Conservation (phyloP, 2,888 invertebrate genomes). For the Cosmia trapezina region DNA sequence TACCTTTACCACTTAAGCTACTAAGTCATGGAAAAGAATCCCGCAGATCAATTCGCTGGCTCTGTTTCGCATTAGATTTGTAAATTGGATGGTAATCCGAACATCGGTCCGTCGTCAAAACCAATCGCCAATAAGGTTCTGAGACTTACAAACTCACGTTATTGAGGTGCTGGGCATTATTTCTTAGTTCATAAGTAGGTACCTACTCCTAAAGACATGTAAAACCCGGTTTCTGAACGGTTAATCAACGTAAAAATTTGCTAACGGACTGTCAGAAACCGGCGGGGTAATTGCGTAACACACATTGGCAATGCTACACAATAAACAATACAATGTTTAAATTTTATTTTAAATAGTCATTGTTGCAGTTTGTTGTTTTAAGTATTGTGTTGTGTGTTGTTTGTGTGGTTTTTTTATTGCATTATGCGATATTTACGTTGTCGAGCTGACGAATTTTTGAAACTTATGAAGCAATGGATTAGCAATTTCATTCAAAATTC, state of each 20-base stretch:
- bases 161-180: background rate
- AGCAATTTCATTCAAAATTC: background rate
- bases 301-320: no score
- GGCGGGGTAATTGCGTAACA: background rate
- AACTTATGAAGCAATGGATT: background rate
- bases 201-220: background rate
- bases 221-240: background rate
- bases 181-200: background rate
- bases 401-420: no score
- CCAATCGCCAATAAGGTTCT: background rate
- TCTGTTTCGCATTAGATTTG: slow-evolving; percentile 14
- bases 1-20: background rate
- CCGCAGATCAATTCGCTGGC: background rate
- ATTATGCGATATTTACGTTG: background rate
- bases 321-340: no score
- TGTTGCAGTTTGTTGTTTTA: no score
- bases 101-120: background rate
- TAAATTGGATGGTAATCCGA: slow-evolving; percentile 31
- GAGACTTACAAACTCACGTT: background rate
- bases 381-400: no score
- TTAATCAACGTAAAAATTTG: background rate
- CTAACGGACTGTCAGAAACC: background rate
- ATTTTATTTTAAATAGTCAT: no score
- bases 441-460: background rate
- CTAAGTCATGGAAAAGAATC: background rate